Evolutionary conservation across 2,888 invertebrate genomes (phyloP).

Genomic region (Pseudanteris insignis): DNA sequence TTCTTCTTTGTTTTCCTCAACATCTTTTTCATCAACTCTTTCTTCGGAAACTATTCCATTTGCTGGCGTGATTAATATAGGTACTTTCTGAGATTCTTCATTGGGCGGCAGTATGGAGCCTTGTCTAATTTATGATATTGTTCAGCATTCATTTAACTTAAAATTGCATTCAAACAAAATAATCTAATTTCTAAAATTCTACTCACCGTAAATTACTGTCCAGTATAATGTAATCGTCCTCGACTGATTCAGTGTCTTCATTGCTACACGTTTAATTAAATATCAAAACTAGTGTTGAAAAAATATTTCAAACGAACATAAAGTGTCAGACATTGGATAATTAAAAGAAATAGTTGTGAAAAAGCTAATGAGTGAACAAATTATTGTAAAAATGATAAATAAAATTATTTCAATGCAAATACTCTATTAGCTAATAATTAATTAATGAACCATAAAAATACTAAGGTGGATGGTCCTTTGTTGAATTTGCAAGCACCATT

Average conservation of each 20-base stretch:
- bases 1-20: slow-evolving; percentile 66
- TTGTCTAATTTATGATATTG: slow-evolving; percentile 70
- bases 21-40: slow-evolving; percentile 47
- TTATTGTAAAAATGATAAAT: too few species aligned
- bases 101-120: slow-evolving; percentile 81
- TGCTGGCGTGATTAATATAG: slow-evolving; percentile 77
- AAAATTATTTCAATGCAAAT: too few species aligned
- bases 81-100: slow-evolving; percentile 90
- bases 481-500: slow-evolving; percentile 29
- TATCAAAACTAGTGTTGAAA: slow-evolving; percentile 23
- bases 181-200: slow-evolving; percentile 31
- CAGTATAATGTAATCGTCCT: slow-evolving; percentile 78
- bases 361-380: not conserved
- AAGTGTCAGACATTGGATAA: slow-evolving; percentile 7
- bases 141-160: slow-evolving; percentile 46
- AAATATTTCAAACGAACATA: slow-evolving; percentile 5
- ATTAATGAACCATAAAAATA: too few species aligned
- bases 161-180: slow-evolving; percentile 15
- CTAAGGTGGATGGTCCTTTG: slow-evolving; percentile 13
- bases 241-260: slow-evolving; percentile 50
- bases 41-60: slow-evolving; percentile 47
- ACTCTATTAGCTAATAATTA: too few species aligned
- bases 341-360: not conserved
- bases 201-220: slow-evolving; percentile 87
- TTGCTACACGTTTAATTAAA: slow-evolving; percentile 41